Base-by-base conservation (phyloP, 2,113 vertebrate genomes). In the Cyprinodon brontotheroides region DNA sequence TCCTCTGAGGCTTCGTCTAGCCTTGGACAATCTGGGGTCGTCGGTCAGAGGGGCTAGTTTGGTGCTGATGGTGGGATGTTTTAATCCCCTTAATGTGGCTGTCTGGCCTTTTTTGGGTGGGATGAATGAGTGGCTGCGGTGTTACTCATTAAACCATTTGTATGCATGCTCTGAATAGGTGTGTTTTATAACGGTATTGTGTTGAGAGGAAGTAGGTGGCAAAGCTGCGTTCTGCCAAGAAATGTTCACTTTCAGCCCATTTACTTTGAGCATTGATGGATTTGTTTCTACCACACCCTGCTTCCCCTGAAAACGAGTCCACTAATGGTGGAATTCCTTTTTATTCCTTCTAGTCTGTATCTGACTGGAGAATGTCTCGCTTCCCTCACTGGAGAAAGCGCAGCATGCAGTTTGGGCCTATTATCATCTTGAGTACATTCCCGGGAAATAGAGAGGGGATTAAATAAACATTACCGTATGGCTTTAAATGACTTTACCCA, bases 391-490 rank as follows among this genome's bases (percentile, higher is more conserved):
- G 41, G 61, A 75, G 68, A 80, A 68, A 72, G 22, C 43, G 0
- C 45, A 37, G n/a, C 4, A 0, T 45, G 60, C 43, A 74, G 65
- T 82, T 77, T 41, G 61, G 73, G 65, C 74, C 67, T 4, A 61
- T 47, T 62, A 68, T 62, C 74, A 70, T 13, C 63, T 78, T 88
- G 77, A 88, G 90, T 74, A 84, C 91, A 92, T 91, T 89, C 90
- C 90, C 74, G 67, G 72, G 75, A 89, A 83, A 84, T 48, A 78
- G 80, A 86, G 74, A 82, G 50, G 76, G 74, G 85, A 80, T 87
- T 88, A 75, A 87, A 87, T 80, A 83, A 87, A 75, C 86, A 87
- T 86, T 86, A 80, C 82, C 20, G 79, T 83, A 85, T 87, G 83
- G 87, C 68, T 83, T 72, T 75, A 78, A 91, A 91, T 91, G 78